phyloP scores from a whole-genome alignment of 2,888 invertebrate genomes.

The Eurytoma californica region DNA sequence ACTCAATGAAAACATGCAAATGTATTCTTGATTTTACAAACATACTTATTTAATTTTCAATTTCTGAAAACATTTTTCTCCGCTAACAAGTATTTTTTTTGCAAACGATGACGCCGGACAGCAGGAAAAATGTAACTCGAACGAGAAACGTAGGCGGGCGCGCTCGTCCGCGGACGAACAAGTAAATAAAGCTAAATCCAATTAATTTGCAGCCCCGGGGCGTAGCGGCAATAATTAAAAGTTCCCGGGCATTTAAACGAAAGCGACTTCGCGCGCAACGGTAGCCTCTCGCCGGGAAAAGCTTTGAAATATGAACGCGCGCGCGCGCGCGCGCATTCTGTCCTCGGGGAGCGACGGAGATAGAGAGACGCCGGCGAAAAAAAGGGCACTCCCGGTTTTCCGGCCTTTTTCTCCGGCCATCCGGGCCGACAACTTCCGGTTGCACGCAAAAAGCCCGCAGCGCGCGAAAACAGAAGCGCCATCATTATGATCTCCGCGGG shows the following conservation, averaged over 20 bases:
- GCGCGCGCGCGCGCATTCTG: too few relatives aligned
- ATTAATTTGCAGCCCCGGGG: constrained; percentile 47
- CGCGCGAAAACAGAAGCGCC: constrained; percentile 59
- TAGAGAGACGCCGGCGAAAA: background rate
- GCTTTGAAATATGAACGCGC: constrained; percentile 43
- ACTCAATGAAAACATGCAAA: too few relatives aligned
- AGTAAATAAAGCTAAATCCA: constrained; percentile 44
- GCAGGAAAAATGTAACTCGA: background rate
- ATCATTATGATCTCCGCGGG: constrained; percentile 40
- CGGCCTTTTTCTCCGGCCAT: background rate
- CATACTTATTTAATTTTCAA: too few relatives aligned
- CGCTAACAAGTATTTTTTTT: too few relatives aligned
- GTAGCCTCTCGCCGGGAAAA: constrained; percentile 42
- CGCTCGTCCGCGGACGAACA: constrained; percentile 5
- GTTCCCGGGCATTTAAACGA: constrained; percentile 21
- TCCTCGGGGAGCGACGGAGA: too few relatives aligned
- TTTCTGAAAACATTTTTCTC: too few relatives aligned
- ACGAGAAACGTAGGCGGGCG: background rate
- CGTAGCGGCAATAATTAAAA: constrained; percentile 46
- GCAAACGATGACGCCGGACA: background rate
- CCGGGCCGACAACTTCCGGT: constrained; percentile 35
- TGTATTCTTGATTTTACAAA: too few relatives aligned
- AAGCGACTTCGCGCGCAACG: constrained; percentile 22
- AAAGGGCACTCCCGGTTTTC: background rate
- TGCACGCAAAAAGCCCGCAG: constrained; percentile 17